Evolutionary conservation across 2,888 invertebrate genomes (phyloP), one percentile per base, ranked within the genome.

Genomic region (Ornithoptera alexandrae): DNA sequence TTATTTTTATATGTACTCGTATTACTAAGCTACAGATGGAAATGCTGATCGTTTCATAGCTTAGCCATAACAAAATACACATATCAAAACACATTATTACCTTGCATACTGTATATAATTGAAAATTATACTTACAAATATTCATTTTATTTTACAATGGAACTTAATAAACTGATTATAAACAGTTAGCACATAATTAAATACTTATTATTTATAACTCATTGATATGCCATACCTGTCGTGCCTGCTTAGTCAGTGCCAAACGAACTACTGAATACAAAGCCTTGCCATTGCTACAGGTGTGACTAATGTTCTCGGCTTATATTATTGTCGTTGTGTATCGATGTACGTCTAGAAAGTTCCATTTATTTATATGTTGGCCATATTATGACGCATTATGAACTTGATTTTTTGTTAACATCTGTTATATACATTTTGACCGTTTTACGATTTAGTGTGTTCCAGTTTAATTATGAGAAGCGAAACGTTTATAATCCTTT

Each of bases 271-370:
- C 53, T 15, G 30, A 50, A 63, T 18, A 63, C 63, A 63, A 53
- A 62, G 62, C 22, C 4, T 17, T 22, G 22, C 15, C 24, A 18
- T 50, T 8, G 24, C 22, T 46, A 15, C 46, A 57, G 57, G 62
- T 58, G 57, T 68, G 67, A 68, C 62, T 68, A 68, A 68, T 62
- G 17, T 57, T n/a, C 12, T 20, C 42, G 57, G 46, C 30, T 4
- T 58, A 22, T 57, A 57, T 57, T 5, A 15, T 22, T 36, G 50
- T 53, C 59, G 12, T 50, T 10, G n/a, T 24, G 30, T 63, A 39
- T 61, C 24, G 18, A 57, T 46, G 12, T 42, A 10, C 17, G 10
- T 62, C 67, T 68, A 57, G 67, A 68, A 68, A 68, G 17, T 42
- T 67, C 67, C 24, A 62, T 67, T 57, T 42, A 5, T 4, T 8